Evolutionary conservation across 2,888 invertebrate genomes (phyloP), one percentile per base, ranked within the genome.

Genomic region (Dermolepida albohirtum): DNA sequence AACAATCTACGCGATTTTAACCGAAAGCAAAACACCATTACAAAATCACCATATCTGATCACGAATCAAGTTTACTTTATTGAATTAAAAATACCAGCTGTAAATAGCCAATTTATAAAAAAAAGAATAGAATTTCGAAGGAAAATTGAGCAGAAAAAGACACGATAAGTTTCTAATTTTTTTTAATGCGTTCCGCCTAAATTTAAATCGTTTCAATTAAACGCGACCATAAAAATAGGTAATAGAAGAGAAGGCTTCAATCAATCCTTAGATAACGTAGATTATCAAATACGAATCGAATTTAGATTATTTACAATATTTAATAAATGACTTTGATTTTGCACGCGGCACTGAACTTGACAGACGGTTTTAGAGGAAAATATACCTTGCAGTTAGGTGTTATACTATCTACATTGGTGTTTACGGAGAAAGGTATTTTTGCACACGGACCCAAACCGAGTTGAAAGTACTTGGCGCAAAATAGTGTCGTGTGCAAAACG

Each of bases 401-500:
- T 29, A n/a, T 54, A 51, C 29, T 63, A 39, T 52, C 51, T 39
- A 64, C 7, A 64, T 22, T 64, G 12, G 64, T 17, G 34, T 11
- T 0, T 34, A 14, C 40, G 41, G 14, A 12, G 40, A 40, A 62
- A 55, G 51, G 50, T 64, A 52, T 68, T 68, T 65, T 62, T 69
- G 66, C 66, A 40, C 69, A 59, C 69, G 69, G 66, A 64, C 69
- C 12, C 40, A 17, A 16, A 8, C 29, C 62, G 62, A 1, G 27
- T 43, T 40, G 29, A 41, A 44, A 51, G 54, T 66, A 40, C 50
- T 43, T 47, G 34, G 64, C 52, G 65, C 64, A 47, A 67, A 64
- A 68, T 68, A 44, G 71, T 69, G 66, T 62, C 71, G 72, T 67
- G 72, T 59, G 72, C 71, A 71, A 68, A 57, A 17, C 49, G 47